phyloP scores from a whole-genome alignment of 2,888 invertebrate genomes.

The Dicroscelio sp. region DNA sequence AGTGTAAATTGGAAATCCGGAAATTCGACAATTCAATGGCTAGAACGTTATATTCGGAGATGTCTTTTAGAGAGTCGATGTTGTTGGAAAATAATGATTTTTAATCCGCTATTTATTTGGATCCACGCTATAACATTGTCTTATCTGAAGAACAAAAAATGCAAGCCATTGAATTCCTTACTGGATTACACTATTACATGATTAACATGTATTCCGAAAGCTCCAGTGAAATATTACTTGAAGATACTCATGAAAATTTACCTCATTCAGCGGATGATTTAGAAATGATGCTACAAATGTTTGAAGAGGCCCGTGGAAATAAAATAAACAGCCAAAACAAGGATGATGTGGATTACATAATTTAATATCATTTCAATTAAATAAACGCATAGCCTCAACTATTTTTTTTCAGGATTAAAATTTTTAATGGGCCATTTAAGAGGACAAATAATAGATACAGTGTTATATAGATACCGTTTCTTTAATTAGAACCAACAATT shows the following conservation, averaged over 20 bases:
- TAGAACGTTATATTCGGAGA: conserved; percentile 19
- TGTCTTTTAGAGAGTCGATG: neutral
- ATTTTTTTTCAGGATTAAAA: conserved; percentile 25
- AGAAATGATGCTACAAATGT: neutral
- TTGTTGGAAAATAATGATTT: neutral
- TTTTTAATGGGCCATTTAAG: conserved; percentile 14
- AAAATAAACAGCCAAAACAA: too few species aligned
- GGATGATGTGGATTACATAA: neutral
- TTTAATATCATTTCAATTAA: neutral
- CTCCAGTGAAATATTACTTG: neutral
- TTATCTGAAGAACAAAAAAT: too few species aligned
- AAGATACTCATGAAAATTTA: too few species aligned
- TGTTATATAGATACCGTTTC: conserved; percentile 22
- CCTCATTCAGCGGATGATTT: neutral
- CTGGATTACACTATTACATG: neutral
- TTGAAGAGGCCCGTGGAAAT: too few species aligned
- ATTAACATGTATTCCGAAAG: neutral
- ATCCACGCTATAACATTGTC: too few species aligned
- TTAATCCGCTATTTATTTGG: too few species aligned
- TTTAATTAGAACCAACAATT: conserved; percentile 18
- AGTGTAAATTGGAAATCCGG: conserved; percentile 17
- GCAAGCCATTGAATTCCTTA: too few species aligned
- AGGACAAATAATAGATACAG: neutral
- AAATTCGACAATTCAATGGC: neutral
- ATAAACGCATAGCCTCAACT: conserved; percentile 17